Conservation (phyloP, 2,113 vertebrate species). For the Coptodon bakossiorum region DNA sequence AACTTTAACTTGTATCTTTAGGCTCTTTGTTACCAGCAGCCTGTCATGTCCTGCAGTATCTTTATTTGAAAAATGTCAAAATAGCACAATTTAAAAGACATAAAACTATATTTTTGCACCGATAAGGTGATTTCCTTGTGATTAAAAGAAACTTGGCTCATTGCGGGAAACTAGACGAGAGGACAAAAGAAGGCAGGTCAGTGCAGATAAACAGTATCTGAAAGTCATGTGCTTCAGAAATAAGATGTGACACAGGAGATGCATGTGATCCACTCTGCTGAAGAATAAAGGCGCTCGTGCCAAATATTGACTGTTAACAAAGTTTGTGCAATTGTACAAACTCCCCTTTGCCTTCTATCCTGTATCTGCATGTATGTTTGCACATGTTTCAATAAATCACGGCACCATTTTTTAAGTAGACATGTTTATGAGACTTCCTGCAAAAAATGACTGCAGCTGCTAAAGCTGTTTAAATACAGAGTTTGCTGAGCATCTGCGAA, state of each 20-base stretch:
- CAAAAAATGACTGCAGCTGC: not conserved
- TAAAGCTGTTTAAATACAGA: not conserved
- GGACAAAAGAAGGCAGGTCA: not conserved
- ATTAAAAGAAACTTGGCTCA: accelerated
- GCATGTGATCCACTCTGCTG: not conserved
- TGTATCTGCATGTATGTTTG: not conserved
- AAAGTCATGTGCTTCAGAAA: not conserved
- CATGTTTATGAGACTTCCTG: not conserved
- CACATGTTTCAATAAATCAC: not conserved
- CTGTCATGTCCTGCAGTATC: not conserved
- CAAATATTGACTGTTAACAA: not conserved
- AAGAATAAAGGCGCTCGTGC: accelerated
- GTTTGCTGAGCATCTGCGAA: not conserved
- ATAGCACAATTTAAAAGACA: not conserved
- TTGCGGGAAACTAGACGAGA: not conserved
- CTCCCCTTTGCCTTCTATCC: not conserved
- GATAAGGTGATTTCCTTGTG: not conserved
- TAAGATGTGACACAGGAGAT: not conserved
- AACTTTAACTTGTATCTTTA: accelerated
- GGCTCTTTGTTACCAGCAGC: not conserved
- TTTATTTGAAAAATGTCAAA: not conserved
- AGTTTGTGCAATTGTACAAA: not conserved
- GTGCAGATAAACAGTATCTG: not conserved
- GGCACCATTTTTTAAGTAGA: not conserved
- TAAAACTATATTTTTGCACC: not conserved